These are phyloP conservation scores for Psammodynastes pulverulentus DNA, from an alignment of 2,113 vertebrate genomes.

Conservation along the genomic window DNA sequence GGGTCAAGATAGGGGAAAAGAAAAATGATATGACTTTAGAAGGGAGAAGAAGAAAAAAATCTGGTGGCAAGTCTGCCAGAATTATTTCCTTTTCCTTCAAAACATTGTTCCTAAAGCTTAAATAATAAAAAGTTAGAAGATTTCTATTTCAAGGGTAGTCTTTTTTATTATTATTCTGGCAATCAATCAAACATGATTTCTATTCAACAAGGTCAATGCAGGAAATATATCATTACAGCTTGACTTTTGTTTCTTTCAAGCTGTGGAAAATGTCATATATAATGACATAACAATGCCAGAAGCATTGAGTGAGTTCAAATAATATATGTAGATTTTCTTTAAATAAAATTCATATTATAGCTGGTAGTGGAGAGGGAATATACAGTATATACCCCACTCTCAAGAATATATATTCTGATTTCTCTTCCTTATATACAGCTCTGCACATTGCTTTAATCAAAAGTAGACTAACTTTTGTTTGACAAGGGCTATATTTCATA, in stretches of 20 bases:
- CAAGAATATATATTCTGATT: neutral
- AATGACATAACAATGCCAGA: slow-evolving; percentile 51
- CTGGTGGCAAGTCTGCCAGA: neutral
- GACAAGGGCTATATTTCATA: neutral
- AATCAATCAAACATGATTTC: slow-evolving; percentile 48
- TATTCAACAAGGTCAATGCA: slow-evolving; percentile 35
- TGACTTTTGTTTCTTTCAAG: slow-evolving; percentile 49
- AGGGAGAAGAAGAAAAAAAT: neutral
- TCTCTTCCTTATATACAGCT: neutral
- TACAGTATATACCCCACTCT: slow-evolving; percentile 6
- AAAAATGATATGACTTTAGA: neutral
- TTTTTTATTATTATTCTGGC: slow-evolving; percentile 24
- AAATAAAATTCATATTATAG: slow-evolving; percentile 45
- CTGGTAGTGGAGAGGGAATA: neutral
- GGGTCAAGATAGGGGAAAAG: neutral
- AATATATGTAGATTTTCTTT: slow-evolving; percentile 33
- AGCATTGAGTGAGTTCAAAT: slow-evolving; percentile 38
- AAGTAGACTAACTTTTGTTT: neutral
- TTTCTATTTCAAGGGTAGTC: slow-evolving; percentile 49
- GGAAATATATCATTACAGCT: slow-evolving; percentile 29
- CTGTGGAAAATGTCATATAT: slow-evolving; percentile 52
- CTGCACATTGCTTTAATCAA: slow-evolving; percentile 1
- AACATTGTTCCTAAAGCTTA: slow-evolving; percentile 26
- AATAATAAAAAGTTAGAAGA: slow-evolving; percentile 27
- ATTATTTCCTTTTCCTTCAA: neutral